Base-by-base conservation (phyloP, 1,140 invertebrate genomes). In the Drosophila burlai region DNA sequence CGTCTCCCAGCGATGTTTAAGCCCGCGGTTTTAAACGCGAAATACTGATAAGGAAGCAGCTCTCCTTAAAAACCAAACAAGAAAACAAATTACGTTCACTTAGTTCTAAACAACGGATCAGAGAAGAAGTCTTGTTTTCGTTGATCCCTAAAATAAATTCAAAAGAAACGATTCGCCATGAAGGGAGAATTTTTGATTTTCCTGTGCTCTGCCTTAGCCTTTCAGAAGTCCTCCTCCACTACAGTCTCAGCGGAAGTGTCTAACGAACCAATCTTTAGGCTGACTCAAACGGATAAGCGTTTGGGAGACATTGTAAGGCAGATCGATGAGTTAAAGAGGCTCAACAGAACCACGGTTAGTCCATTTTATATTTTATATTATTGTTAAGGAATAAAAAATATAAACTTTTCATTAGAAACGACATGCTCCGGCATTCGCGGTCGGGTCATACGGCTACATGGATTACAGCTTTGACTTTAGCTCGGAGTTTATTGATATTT, bases 191-290 rank as follows among this genome's bases (percentile, higher is more conserved):
- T 10, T 31, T 11, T 52, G 11, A 2, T 52, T 52, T 34, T 18
- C 16, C 49, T 52, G 16, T 3, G 3, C 26, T 52, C 10, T 11
- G 5, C 13, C 26, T 34, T 52, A 10, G 47, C 16, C 8, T 9
- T 26, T 9, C 43, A 21, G 18, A 46, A 46, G 46, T 98, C 24
- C 26, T 29, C 26, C 5, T 29, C 6, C 26, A 29, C 0, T 10
- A 7, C 2, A 18, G 29, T 5, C n/a, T 13, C n/a, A 6, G 4
- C n/a, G n/a, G 29, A 34, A 34, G 13, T 11, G 29, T 52, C 50
- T 18, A 9, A 18, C 10, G 29, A 52, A 18, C 49, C 49, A 4
- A 52, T 34, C n/a, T 31, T 52, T 4, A 52, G 18, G n/a, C n/a
- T 52, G 11, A 52, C 29, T 34, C 29, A 34, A 13, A 52, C 50